Conservation (phyloP, 2,113 vertebrate species). For the Manacus vitellinus region DNA sequence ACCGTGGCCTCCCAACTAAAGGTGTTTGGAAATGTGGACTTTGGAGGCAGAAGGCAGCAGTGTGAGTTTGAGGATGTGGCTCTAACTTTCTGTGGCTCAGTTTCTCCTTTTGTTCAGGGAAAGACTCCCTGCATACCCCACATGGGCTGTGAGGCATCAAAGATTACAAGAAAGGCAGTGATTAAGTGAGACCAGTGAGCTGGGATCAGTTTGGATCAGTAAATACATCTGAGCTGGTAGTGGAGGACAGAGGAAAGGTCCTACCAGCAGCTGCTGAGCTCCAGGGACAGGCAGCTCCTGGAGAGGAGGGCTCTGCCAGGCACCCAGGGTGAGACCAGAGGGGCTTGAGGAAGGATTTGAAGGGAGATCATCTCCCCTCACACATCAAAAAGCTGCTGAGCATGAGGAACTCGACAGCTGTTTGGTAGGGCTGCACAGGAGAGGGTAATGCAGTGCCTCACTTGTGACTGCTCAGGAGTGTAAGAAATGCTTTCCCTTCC, state of each 20-base stretch:
- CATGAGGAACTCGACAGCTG: fast-evolving
- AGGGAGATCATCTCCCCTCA: not conserved
- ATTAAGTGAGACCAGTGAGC: fast-evolving
- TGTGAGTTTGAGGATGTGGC: fast-evolving
- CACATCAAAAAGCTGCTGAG: not conserved
- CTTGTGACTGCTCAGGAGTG: not conserved
- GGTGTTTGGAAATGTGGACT: not conserved
- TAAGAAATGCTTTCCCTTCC: not conserved
- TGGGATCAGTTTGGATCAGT: fast-evolving
- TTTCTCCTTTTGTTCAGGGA: not conserved
- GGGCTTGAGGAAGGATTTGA: not conserved
- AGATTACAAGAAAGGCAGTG: fast-evolving
- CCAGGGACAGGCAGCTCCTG: not conserved
- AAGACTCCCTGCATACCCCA: too few species aligned
- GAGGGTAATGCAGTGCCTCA: not conserved
- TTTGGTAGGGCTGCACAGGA: not conserved
- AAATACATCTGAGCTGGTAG: not conserved
- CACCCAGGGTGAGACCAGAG: not conserved
- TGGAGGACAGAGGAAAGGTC: not conserved
- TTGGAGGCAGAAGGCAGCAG: not conserved
- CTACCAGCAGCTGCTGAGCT: not conserved
- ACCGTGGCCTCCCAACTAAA: not conserved
- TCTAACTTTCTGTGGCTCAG: not conserved
- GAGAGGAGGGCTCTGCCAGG: not conserved
- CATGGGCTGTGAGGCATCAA: not conserved